Percentiles rank a stretch among this genome's conserved stretches.
phyloP scores from a whole-genome alignment of 2,888 invertebrate species.

The Brachyopa scutellaris region DNA sequence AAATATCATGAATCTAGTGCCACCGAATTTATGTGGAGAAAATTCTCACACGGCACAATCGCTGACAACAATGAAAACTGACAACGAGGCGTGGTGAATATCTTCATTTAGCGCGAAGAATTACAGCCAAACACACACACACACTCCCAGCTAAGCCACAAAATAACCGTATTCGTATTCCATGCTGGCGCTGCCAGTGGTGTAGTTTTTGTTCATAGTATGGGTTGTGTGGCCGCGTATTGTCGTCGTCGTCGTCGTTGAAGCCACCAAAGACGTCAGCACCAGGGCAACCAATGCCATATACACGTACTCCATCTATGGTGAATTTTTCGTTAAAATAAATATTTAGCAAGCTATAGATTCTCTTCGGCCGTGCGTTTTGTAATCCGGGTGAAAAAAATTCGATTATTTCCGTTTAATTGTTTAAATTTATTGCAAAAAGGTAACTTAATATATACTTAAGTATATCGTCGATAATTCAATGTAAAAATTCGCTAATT shows the following conservation, averaged over 20 bases:
- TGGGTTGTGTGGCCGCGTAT: slow-evolving; percentile 41
- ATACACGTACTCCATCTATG: slow-evolving; percentile 72
- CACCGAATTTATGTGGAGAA: background rate
- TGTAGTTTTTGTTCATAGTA: slow-evolving; percentile 34
- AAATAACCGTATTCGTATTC: background rate
- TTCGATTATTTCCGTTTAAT: slow-evolving; percentile 76
- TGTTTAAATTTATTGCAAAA: slow-evolving; percentile 77
- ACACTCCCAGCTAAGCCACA: slow-evolving; percentile 1
- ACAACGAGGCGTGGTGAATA: slow-evolving; percentile 63
- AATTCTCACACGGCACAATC: background rate
- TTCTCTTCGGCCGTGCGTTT: slow-evolving; percentile 78
- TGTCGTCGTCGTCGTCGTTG: slow-evolving; percentile 47
- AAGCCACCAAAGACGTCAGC: slow-evolving; percentile 72
- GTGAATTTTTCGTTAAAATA: slow-evolving; percentile 73
- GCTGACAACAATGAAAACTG: slow-evolving; percentile 42
- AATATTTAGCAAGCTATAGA: slow-evolving; percentile 77
- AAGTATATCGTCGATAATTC: slow-evolving; percentile 72
- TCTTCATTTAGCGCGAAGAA: slow-evolving; percentile 48
- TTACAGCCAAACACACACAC: slow-evolving; percentile 28
- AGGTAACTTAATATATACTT: slow-evolving; percentile 74
- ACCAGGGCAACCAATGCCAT: slow-evolving; percentile 71
- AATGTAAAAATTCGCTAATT: slow-evolving; percentile 67
- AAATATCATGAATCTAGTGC: no score
- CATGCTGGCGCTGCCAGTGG: slow-evolving; percentile 9
- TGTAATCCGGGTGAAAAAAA: slow-evolving; percentile 77